A percentile compares a stretch with the other conserved stretches of the same genome.
These are phyloP conservation scores for Callopanchax toddi DNA, from an alignment of 2,113 vertebrate genomes.

Conservation along the genomic window DNA sequence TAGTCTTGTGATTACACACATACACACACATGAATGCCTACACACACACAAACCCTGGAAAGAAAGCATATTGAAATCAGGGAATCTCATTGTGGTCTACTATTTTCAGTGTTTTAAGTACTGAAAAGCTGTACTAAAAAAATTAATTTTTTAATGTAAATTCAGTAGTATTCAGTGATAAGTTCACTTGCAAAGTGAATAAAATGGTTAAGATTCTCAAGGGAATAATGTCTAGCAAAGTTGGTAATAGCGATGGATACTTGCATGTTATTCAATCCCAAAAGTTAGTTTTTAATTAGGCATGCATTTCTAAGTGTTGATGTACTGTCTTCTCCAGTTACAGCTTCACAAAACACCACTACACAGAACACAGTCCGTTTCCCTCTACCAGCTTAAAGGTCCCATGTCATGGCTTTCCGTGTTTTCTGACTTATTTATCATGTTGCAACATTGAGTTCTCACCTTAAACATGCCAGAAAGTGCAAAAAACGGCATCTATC, in stretches of 20 bases:
- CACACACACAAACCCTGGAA: conserved; percentile 8
- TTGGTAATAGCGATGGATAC: background rate
- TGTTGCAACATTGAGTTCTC: too few species aligned
- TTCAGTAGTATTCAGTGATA: too few species aligned
- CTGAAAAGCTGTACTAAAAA: too few species aligned
- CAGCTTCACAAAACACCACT: background rate
- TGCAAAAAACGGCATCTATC: too few species aligned
- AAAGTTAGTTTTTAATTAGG: background rate
- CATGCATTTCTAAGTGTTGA: background rate
- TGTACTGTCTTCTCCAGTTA: background rate
- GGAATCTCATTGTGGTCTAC: conserved; percentile 24
- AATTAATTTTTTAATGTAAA: too few species aligned
- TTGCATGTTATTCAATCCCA: background rate
- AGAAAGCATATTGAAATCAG: conserved; percentile 28
- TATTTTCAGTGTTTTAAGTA: too few species aligned
- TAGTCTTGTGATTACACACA: conserved; percentile 8
- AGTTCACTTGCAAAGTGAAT: too few species aligned
- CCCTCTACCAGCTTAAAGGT: background rate
- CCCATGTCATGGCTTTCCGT: too few species aligned
- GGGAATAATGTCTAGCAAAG: background rate
- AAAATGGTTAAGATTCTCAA: background rate
- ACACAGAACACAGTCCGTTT: background rate
- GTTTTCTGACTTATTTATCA: too few species aligned
- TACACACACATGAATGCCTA: background rate
- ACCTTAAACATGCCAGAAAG: too few species aligned